A percentile compares a stretch with the other conserved stretches of the same genome.
phyloP scores from a whole-genome alignment of 2,888 invertebrate species.

The Ennomos fuscantarius region DNA sequence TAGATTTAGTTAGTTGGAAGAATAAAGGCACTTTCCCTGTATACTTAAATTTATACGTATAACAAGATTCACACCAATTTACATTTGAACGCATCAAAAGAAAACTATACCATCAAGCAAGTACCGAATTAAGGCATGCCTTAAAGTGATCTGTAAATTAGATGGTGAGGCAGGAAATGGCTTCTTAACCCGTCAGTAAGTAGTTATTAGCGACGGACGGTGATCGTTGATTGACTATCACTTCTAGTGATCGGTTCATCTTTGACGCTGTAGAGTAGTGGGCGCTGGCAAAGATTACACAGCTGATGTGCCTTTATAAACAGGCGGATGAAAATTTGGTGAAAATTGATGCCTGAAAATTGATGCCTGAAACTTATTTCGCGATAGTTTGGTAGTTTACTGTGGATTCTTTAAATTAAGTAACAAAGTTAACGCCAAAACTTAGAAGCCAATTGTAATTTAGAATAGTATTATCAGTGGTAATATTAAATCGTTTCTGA shows the following conservation, averaged over 20 bases:
- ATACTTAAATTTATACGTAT: no score
- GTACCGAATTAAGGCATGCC: conserved; percentile 50
- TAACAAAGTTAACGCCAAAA: no score
- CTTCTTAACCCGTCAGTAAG: conserved; percentile 81
- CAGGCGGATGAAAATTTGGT: no score
- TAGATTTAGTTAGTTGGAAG: no score
- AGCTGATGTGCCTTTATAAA: not conserved
- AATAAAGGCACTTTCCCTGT: no score
- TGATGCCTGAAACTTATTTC: no score
- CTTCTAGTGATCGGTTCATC: conserved; percentile 71
- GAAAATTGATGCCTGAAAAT: no score
- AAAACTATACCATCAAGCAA: conserved; percentile 47
- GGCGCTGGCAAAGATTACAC: conserved; percentile 58
- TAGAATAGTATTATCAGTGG: no score
- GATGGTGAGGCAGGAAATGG: conserved; percentile 81
- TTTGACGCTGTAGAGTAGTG: conserved; percentile 55
- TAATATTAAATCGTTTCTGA: no score
- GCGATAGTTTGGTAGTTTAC: no score
- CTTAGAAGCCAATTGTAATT: no score
- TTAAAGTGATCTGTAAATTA: conserved; percentile 80
- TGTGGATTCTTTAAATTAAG: no score
- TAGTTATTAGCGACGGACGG: conserved; percentile 73
- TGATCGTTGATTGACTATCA: conserved; percentile 74
- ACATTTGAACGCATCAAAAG: conserved; percentile 45
- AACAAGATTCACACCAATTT: conserved; percentile 14